A percentile compares a stretch with the other conserved stretches of the same genome.
These are phyloP conservation scores for Trichogramma evanescens DNA, from an alignment of 2,888 invertebrate species.

Conservation along the genomic window DNA sequence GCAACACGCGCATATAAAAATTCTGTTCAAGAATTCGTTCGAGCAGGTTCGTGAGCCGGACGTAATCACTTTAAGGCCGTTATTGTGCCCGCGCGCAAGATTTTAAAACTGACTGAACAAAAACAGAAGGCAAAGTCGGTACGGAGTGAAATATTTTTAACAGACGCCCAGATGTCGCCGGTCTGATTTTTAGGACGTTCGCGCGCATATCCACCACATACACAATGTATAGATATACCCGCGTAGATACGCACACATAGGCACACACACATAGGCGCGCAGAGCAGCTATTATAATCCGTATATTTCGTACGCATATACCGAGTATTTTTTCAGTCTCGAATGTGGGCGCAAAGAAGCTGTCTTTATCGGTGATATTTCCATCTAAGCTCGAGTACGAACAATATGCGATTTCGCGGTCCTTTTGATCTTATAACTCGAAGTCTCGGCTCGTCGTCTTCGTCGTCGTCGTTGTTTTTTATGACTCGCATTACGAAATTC, in stretches of 20 bases:
- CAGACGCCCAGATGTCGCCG: slow-evolving; percentile 34
- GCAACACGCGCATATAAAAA: too few species aligned
- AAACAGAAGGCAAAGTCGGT: slow-evolving; percentile 21
- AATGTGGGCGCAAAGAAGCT: background rate
- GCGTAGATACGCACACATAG: background rate
- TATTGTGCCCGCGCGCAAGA: background rate
- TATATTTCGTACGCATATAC: too few species aligned
- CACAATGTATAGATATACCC: too few species aligned
- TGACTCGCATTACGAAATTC: background rate
- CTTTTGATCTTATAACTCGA: too few species aligned
- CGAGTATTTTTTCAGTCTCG: background rate
- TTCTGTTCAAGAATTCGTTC: too few species aligned
- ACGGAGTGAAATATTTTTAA: slow-evolving; percentile 36
- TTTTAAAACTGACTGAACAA: slow-evolving; percentile 26
- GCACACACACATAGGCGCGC: background rate
- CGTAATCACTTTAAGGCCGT: slow-evolving; percentile 31
- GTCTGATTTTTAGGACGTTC: slow-evolving; percentile 18
- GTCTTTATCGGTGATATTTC: slow-evolving; percentile 2
- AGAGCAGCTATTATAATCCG: too few species aligned
- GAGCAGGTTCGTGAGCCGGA: slow-evolving; percentile 14
- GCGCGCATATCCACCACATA: background rate
- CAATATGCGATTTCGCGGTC: background rate
- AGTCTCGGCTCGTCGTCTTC: too few species aligned
- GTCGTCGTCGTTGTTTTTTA: background rate
- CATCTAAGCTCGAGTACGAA: slow-evolving; percentile 3